Conservation (phyloP, 2,888 invertebrate genomes). For the Icerya purchasi region DNA sequence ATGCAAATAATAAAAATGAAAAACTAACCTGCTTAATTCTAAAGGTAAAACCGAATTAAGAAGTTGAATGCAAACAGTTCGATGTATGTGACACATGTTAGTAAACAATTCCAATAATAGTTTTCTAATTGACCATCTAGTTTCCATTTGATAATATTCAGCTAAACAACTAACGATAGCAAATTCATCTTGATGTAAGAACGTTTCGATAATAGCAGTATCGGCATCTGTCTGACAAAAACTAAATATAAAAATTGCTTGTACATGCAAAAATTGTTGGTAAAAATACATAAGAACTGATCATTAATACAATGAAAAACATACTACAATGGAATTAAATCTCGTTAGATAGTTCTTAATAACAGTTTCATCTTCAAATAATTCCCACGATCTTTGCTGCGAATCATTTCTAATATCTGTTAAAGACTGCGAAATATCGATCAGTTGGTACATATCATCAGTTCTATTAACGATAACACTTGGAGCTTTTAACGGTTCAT, state of each 20-base stretch:
- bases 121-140: conserved; percentile 63
- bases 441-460: conserved; percentile 61
- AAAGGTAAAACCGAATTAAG: conserved; percentile 72
- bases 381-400: conserved; percentile 85
- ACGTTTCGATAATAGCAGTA: conserved; percentile 62
- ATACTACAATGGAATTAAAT: conserved; percentile 59
- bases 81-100: conserved; percentile 66
- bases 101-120: conserved; percentile 66
- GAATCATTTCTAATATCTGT: conserved; percentile 82
- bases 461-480: conserved; percentile 39
- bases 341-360: conserved; percentile 68
- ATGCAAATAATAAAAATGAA: too few relatives aligned
- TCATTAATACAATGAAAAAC: conserved; percentile 15
- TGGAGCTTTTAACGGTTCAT: conserved; percentile 1
- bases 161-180: conserved; percentile 63
- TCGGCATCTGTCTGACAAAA: conserved; percentile 70
- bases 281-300: background rate
- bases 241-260: background rate
- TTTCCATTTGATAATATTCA: conserved; percentile 92
- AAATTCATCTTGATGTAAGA: conserved; percentile 42
- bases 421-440: conserved; percentile 60
- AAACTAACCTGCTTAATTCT: conserved; percentile 55
- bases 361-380: conserved; percentile 78
- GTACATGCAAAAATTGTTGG: background rate
- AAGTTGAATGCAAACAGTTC: conserved; percentile 56